Conservation (phyloP, 2,113 vertebrate genomes). For the Chaetorhynchus papuensis region DNA sequence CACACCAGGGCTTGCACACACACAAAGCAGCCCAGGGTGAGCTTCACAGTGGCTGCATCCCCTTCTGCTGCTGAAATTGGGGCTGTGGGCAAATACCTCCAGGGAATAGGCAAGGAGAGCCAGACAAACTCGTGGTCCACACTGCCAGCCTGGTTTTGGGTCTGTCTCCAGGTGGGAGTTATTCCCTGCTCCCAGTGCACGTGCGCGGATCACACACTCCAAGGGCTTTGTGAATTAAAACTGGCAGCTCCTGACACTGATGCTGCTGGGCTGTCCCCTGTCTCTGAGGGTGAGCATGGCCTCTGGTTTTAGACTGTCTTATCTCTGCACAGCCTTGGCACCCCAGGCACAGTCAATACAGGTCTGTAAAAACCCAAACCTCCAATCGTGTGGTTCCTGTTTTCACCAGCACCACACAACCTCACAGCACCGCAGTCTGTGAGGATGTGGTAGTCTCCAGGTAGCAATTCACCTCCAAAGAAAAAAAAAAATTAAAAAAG, state of each 20-base stretch:
- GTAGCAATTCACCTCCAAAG: no score
- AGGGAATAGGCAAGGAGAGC: neutral
- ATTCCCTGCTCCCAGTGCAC: no score
- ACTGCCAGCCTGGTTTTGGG: neutral
- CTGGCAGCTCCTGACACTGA: neutral
- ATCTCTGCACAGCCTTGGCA: neutral
- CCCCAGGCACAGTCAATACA: neutral
- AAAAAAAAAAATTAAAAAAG: neutral
- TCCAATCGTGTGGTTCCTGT: neutral
- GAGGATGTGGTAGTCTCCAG: no score
- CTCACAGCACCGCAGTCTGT: neutral
- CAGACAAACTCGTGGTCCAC: neutral
- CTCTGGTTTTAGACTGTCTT: neutral
- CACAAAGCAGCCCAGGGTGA: fast-evolving
- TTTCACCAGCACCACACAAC: no score
- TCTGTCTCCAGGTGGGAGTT: no score
- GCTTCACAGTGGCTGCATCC: neutral
- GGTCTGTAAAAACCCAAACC: neutral
- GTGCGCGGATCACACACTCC: neutral
- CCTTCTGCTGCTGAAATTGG: neutral
- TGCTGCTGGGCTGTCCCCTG: neutral
- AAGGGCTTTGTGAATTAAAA: neutral
- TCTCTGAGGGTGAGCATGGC: neutral
- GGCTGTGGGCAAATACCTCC: neutral
- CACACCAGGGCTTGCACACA: neutral